A percentile compares a stretch with the other conserved stretches of the same genome.
These are phyloP conservation scores for Coelogynopora nodosa DNA, from an alignment of 2,888 invertebrate genomes.

Conservation along the genomic window DNA sequence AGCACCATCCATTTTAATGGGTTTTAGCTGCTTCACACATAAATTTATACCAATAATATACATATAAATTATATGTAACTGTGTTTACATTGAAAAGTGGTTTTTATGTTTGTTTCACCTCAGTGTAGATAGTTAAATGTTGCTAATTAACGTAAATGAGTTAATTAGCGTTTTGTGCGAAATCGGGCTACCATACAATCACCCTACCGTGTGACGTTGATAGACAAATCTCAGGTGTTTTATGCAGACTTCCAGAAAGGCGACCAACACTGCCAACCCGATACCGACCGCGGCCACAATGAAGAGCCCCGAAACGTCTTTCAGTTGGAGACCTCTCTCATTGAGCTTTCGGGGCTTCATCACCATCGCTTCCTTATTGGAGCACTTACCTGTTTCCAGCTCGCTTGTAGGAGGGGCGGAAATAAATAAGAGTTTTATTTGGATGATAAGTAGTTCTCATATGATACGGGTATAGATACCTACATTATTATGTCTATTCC, in stretches of 20 bases:
- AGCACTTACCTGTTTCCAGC: neutral
- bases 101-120: neutral
- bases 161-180: no score
- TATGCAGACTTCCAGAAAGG: neutral
- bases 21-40: no score
- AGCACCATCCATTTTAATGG: no score
- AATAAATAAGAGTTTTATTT: no score
- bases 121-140: neutral
- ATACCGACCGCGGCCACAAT: neutral
- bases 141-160: neutral
- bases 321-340: neutral
- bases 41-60: no score
- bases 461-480: no score
- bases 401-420: no score
- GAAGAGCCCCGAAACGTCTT: neutral
- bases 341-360: neutral
- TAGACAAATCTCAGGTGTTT: neutral
- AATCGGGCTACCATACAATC: no score
- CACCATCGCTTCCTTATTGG: neutral
- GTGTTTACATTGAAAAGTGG: no score
- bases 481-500: no score
- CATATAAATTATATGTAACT: no score
- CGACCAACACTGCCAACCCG: neutral
- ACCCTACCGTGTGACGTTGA: neutral
- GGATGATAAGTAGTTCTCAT: no score